Base-by-base conservation (phyloP, 1,140 invertebrate species). In the Tetramorium alpestre region DNA sequence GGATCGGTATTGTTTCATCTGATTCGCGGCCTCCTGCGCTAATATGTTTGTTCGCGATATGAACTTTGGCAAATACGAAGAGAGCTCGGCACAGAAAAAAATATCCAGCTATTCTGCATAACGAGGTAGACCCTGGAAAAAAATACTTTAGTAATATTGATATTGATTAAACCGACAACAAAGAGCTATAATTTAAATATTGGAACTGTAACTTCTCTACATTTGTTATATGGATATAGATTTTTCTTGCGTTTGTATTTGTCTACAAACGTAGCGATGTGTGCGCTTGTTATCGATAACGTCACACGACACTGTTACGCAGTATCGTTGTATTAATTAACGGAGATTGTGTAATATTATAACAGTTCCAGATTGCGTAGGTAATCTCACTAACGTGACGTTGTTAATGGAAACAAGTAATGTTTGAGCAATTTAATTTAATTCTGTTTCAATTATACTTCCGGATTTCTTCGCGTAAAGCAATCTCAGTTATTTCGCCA, bases 41-140 rank as follows among this genome's bases (percentile, higher is more conserved):
- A 33, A 75, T 84, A 8, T 84, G 65, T 84, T 84, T 84, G 69
- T 5, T 38, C 69, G 25, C 54, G 80, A 73, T 47, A 49, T 84
- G 69, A 84, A 82, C 51, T 60, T 60, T 60, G 54, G 69, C 54
- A 73, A 75, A 84, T 60, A 62, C 28, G n/a, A 7, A 11, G 25
- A 47, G 33, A 82, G n/a, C 62, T 38, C 62, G 18, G 16, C 80
- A 33, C 6, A 25, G 25, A 25, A 75, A 25, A 84, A 84, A 38
- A 38, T 60, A 28, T 73, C 69, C n/a, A 47, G 18, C 41, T 38
- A 16, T 33, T 33, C 38, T 44, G 18, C 28, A 16, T 18, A 58
- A 69, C 38, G 28, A 72, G 25, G 16, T 13, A 25, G 22, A 25
- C 16, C 25, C 22, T 16, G 41, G 41, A 7, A 22, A 80, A 44